phyloP scores from a whole-genome alignment of 2,888 invertebrate genomes.

The Electrophaes corylata region DNA sequence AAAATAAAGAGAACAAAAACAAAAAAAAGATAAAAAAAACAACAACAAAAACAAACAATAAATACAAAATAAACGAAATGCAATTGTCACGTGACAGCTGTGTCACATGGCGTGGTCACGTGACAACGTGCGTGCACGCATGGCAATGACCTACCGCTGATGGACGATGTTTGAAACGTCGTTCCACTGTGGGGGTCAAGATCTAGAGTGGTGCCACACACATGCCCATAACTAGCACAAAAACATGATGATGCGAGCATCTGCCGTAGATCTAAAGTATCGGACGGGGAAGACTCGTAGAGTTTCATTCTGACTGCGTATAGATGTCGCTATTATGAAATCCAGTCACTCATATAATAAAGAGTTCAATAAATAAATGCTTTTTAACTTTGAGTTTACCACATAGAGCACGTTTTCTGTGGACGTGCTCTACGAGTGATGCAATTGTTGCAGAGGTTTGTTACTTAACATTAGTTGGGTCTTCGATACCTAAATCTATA shows the following conservation, averaged over 20 bases:
- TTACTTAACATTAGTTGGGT: too few species aligned
- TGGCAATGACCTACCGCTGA: constrained; percentile 75
- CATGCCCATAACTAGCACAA: constrained; percentile 2
- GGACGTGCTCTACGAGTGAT: too few species aligned
- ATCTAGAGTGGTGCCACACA: constrained; percentile 42
- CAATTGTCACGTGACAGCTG: constrained; percentile 46
- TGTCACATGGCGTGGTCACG: constrained; percentile 60
- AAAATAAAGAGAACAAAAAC: constrained; percentile 82
- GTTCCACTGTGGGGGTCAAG: constrained; percentile 66
- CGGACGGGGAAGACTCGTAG: background rate
- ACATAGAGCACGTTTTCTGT: background rate
- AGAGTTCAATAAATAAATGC: too few species aligned
- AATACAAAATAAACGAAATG: constrained; percentile 45
- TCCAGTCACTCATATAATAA: background rate
- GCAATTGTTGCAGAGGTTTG: too few species aligned
- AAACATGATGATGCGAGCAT: background rate
- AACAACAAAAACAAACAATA: constrained; percentile 55
- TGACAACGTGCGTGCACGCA: constrained; percentile 53
- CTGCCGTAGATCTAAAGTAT: background rate
- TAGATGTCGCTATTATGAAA: constrained; percentile 1
- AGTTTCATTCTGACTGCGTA: background rate
- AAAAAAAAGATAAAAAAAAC: constrained; percentile 65
- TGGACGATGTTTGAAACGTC: constrained; percentile 50
- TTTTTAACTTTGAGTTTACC: too few species aligned
- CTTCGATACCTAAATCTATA: too few species aligned